Conservation (phyloP, 2,888 invertebrate species). For the Tridacna crocea region DNA sequence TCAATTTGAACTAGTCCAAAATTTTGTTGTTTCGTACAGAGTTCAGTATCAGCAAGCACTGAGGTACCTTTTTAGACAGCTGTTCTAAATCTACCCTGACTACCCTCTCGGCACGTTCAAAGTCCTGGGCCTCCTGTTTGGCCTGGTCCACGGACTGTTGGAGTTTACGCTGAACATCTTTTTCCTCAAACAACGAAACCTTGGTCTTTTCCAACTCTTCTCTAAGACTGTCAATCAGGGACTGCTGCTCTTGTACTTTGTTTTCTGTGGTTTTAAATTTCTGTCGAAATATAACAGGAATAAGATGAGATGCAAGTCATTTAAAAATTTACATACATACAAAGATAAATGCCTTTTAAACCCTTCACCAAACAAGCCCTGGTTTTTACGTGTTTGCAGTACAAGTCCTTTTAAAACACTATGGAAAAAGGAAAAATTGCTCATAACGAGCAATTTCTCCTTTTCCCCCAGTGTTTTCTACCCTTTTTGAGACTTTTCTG, state of each 20-base stretch:
- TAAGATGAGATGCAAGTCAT: not conserved
- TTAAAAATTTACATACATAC: not conserved
- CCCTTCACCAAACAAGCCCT: too few relatives aligned
- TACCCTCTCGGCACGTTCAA: conserved; percentile 81
- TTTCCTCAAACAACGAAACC: conserved; percentile 71
- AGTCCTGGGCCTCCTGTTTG: conserved; percentile 77
- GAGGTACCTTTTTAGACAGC: conserved; percentile 77
- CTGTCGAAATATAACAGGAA: conserved; percentile 61
- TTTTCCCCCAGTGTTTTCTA: too few relatives aligned
- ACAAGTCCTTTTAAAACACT: too few relatives aligned
- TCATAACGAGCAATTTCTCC: too few relatives aligned
- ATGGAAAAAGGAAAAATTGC: too few relatives aligned
- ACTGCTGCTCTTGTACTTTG: conserved; percentile 77
- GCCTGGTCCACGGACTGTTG: conserved; percentile 75
- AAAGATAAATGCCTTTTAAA: not conserved
- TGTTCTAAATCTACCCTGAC: conserved; percentile 83
- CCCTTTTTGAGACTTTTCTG: too few relatives aligned
- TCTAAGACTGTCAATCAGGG: conserved; percentile 74
- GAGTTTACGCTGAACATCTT: conserved; percentile 74
- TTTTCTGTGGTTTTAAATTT: conserved; percentile 82
- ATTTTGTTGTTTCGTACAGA: not conserved
- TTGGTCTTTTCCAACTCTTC: conserved; percentile 80
- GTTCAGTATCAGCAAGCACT: not conserved
- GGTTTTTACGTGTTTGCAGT: too few relatives aligned
- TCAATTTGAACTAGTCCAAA: not conserved